Evolutionary conservation across 2,888 invertebrate genomes (phyloP).

Genomic region (Peribatodes rhomboidaria): DNA sequence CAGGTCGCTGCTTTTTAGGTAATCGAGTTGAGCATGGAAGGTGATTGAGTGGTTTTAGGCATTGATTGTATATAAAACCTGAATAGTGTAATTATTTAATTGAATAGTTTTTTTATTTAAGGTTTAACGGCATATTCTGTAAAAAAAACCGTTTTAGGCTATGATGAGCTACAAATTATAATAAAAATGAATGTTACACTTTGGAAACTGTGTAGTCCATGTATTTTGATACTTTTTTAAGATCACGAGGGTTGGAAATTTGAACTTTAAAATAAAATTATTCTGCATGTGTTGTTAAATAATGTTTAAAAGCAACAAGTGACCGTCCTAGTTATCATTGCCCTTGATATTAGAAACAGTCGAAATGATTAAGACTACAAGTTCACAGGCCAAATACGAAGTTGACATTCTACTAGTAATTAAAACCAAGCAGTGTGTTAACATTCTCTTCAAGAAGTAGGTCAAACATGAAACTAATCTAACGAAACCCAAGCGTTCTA

Average conservation of each 20-base stretch:
- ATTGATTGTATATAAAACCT: conserved; percentile 14
- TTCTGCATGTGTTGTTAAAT: not conserved
- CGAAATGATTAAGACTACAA: conserved; percentile 48
- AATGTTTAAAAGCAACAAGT: conserved; percentile 16
- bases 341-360: conserved; percentile 48
- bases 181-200: too few relatives aligned
- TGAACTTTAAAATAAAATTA: too few relatives aligned
- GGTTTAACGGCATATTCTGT: not conserved
- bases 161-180: too few relatives aligned
- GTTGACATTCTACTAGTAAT: conserved; percentile 48
- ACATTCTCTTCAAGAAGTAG: conserved; percentile 20
- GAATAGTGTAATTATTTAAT: conserved; percentile 4
- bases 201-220: too few relatives aligned
- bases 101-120: not conserved
- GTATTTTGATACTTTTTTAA: too few relatives aligned
- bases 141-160: too few relatives aligned
- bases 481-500: conserved; percentile 14
- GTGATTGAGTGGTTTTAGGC: conserved; percentile 23
- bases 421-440: conserved; percentile 21
- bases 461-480: conserved; percentile 33
- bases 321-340: conserved; percentile 29
- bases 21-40: conserved; percentile 42
- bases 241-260: too few relatives aligned
- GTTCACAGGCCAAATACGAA: conserved; percentile 55
- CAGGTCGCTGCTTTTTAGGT: conserved; percentile 38